A percentile compares a stretch with the other conserved stretches of the same genome.
phyloP scores from a whole-genome alignment of 2,888 invertebrate species.

The Cephus spinipes region DNA sequence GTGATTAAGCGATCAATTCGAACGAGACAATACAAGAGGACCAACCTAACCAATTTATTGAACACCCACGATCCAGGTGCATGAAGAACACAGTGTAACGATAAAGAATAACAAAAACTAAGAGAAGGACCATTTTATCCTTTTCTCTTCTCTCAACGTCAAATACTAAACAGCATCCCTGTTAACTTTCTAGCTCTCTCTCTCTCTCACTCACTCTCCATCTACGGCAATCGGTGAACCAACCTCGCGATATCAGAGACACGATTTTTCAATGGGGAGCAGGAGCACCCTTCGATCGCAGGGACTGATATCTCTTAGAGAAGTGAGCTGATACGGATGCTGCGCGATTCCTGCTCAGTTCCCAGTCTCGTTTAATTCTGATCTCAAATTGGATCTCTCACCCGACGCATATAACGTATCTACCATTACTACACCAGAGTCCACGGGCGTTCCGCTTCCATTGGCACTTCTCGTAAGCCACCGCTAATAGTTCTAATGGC shows the following conservation, averaged over 20 bases:
- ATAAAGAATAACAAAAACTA: conserved; percentile 40
- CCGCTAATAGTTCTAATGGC: conserved; percentile 5
- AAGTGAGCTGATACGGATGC: neutral
- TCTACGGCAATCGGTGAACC: conserved; percentile 2
- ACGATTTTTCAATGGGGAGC: neutral
- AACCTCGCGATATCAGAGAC: neutral
- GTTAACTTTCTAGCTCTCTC: conserved; percentile 10
- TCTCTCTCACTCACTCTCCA: conserved; percentile 11
- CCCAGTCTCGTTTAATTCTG: neutral
- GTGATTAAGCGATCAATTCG: conserved; percentile 60
- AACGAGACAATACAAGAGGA: conserved; percentile 56
- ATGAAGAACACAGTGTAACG: conserved; percentile 26
- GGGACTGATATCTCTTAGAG: neutral
- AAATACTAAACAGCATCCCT: conserved; percentile 14
- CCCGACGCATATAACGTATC: neutral
- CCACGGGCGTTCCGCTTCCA: neutral
- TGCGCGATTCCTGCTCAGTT: neutral
- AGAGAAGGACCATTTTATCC: conserved; percentile 7
- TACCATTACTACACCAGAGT: neutral
- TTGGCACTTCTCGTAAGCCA: neutral
- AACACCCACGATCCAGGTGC: conserved; percentile 53
- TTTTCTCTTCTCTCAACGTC: conserved; percentile 1
- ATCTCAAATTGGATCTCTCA: neutral
- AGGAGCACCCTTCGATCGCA: neutral
- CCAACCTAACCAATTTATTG: conserved; percentile 60